phyloP scores from a whole-genome alignment of 2,113 vertebrate genomes.

The Actenoides hombroni region DNA sequence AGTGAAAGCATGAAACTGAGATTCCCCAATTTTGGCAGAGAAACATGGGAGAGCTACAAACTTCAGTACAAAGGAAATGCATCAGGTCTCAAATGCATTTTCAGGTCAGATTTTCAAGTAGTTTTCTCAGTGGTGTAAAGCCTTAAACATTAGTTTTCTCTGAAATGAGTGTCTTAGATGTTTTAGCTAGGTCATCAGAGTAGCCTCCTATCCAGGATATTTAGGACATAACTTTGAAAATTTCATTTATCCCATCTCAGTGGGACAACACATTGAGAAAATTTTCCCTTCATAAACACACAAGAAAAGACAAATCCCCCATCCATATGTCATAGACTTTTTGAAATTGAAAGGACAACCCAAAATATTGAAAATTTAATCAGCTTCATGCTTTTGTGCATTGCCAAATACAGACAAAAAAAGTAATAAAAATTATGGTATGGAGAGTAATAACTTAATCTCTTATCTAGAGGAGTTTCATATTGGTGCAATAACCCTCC shows the following conservation, averaged over 20 bases:
- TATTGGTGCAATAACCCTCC: not conserved
- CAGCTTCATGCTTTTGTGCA: not conserved
- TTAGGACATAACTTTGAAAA: not conserved
- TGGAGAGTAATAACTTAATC: not conserved
- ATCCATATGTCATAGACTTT: rapidly evolving
- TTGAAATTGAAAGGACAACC: not conserved
- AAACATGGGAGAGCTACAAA: not conserved
- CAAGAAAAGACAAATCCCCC: not conserved
- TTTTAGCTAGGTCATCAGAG: not conserved
- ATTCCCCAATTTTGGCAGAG: not conserved
- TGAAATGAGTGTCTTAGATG: not conserved
- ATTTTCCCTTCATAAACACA: not conserved
- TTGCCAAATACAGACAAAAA: not conserved
- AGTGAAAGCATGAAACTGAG: not conserved
- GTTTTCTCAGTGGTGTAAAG: not conserved
- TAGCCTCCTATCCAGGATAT: not conserved
- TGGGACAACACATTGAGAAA: not conserved
- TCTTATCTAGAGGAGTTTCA: not conserved
- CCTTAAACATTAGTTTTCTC: not conserved
- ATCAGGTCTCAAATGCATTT: not conserved
- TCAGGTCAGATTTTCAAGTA: not conserved
- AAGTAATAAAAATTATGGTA: not conserved
- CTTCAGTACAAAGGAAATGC: not conserved
- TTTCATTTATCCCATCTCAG: not conserved
- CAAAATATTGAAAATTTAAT: not conserved